These are phyloP conservation scores for Entomobrya proxima DNA, from an alignment of 2,888 invertebrate genomes.

Conservation along the genomic window DNA sequence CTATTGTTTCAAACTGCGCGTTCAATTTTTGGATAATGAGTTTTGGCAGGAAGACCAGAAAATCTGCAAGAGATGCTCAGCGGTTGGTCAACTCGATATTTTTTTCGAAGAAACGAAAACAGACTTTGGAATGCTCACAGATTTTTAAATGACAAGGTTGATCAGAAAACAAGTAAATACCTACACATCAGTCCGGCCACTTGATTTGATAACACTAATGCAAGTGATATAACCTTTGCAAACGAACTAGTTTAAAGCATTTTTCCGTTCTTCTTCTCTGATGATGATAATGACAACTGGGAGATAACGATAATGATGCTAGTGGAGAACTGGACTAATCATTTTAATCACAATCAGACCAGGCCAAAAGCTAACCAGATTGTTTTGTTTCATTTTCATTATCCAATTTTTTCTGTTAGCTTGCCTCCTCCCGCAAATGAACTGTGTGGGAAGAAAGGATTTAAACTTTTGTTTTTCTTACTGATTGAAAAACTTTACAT, in stretches of 20 bases:
- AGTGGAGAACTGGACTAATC: neutral
- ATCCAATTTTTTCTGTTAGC: neutral
- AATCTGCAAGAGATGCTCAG: too few species aligned
- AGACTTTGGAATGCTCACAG: too few species aligned
- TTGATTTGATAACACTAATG: too few species aligned
- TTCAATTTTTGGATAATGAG: slow-evolving; percentile 1
- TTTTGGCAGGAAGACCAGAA: slow-evolving; percentile 21
- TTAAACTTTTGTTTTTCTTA: neutral
- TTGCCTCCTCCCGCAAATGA: neutral
- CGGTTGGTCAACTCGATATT: too few species aligned
- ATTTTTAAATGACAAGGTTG: too few species aligned
- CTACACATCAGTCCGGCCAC: too few species aligned
- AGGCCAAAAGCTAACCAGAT: neutral
- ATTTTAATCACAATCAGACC: slow-evolving; percentile 23
- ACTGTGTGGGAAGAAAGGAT: neutral
- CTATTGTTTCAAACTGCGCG: neutral
- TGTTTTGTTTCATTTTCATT: slow-evolving; percentile 28
- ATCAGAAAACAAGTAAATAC: too few species aligned
- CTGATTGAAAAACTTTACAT: slow-evolving; percentile 13
- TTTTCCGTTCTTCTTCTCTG: neutral
- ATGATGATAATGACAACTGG: neutral
- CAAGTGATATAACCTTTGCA: neutral
- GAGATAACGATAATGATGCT: neutral
- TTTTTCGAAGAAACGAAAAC: too few species aligned
- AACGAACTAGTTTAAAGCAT: slow-evolving; percentile 1